Conservation (phyloP, 2,113 vertebrate species). For the Phalacrocorax pelagicus region DNA sequence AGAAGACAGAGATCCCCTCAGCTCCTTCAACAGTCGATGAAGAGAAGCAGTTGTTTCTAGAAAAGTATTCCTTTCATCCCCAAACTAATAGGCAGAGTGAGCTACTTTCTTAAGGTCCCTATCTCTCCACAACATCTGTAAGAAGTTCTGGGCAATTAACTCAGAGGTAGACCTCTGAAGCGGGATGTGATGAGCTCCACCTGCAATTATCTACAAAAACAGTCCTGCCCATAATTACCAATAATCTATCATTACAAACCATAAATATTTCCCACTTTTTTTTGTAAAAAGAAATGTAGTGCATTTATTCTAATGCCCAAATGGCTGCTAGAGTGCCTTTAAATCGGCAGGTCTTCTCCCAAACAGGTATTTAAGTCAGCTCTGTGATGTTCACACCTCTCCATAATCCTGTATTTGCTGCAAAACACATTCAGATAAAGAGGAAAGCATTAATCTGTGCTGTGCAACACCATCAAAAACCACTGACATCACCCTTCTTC, state of each 20-base stretch:
- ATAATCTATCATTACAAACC: background rate
- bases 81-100: background rate
- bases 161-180: background rate
- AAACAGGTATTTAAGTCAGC: background rate
- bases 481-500: background rate
- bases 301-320: background rate
- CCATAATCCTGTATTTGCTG: background rate
- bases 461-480: background rate
- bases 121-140: background rate
- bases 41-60: background rate
- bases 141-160: background rate
- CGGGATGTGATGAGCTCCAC: background rate
- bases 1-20: background rate
- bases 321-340: background rate
- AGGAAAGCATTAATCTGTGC: background rate
- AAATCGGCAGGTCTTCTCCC: background rate
- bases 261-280: background rate
- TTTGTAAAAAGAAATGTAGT: background rate
- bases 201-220: background rate
- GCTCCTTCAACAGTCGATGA: background rate
- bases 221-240: background rate
- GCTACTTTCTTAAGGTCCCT: background rate
- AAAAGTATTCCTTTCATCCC: background rate
- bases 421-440: background rate
- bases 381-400: background rate